phyloP scores from a whole-genome alignment of 2,888 invertebrate species.

The Cistogaster globosa region DNA sequence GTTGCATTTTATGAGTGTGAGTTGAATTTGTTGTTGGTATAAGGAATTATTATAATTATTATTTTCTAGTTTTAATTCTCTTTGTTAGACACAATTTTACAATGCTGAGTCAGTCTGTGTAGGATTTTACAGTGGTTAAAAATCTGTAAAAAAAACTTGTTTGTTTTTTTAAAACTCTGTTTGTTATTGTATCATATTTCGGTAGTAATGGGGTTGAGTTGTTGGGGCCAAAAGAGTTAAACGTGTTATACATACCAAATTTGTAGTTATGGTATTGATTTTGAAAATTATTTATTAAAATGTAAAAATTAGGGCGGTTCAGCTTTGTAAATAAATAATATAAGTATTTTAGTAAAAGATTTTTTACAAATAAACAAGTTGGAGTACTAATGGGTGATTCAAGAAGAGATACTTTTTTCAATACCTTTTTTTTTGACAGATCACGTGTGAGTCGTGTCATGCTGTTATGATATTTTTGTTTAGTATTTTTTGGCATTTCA shows the following conservation, averaged over 20 bases:
- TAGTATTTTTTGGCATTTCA: no score
- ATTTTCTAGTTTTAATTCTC: background rate
- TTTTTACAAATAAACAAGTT: no score
- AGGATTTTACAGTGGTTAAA: constrained; percentile 25
- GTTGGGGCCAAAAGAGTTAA: constrained; percentile 47
- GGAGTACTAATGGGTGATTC: no score
- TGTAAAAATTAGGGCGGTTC: background rate
- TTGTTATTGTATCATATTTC: constrained; percentile 42
- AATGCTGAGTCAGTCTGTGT: background rate
- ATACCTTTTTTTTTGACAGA: no score
- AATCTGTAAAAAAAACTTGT: background rate
- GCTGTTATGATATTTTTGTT: no score
- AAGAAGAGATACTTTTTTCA: no score
- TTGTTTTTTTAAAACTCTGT: background rate
- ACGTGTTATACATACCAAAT: background rate
- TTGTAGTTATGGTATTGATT: constrained; percentile 31
- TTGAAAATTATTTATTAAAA: background rate
- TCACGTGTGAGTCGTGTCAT: no score
- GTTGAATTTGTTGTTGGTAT: background rate
- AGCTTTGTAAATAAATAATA: no score
- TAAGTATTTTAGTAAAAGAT: no score
- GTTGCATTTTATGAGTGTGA: constrained; percentile 36
- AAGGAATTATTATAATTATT: constrained; percentile 31
- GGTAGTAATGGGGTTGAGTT: background rate
- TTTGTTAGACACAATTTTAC: background rate